Percentiles rank a stretch among this genome's conserved stretches.
These are phyloP conservation scores for Zoanthus solanderi DNA, from an alignment of 92 coral and sea anemone species.

Conservation along the genomic window DNA sequence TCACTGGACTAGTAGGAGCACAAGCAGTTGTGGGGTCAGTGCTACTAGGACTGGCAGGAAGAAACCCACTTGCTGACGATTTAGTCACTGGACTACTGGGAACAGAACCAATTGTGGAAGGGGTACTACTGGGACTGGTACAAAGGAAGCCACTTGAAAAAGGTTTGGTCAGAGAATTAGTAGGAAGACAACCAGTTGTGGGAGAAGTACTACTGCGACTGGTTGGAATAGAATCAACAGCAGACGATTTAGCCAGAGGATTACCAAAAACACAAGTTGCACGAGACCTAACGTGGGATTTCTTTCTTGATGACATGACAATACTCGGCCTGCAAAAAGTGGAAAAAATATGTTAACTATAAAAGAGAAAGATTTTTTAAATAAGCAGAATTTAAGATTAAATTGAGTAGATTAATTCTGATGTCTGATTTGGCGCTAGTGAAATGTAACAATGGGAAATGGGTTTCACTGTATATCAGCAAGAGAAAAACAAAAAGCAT, in stretches of 20 bases:
- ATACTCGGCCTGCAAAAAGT: not conserved
- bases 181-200: not conserved
- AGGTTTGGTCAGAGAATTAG: not conserved
- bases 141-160: not conserved
- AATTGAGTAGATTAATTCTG: conserved; percentile 9
- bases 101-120: not conserved
- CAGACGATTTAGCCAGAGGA: not conserved
- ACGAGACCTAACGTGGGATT: not conserved
- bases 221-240: not conserved
- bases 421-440: not conserved
- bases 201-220: not conserved
- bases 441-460: not conserved
- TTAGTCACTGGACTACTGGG: not conserved
- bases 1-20: conserved; percentile 27
- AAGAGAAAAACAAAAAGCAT: not conserved
- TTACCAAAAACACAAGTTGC: not conserved
- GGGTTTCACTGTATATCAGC: conserved; percentile 1
- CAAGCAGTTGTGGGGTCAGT: conserved; percentile 14
- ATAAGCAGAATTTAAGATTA: not conserved
- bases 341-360: not conserved
- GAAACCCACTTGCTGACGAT: not conserved
- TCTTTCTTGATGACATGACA: conserved; percentile 9
- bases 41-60: not conserved
- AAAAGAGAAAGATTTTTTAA: conserved; percentile 9
- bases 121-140: not conserved